These are phyloP conservation scores for Acridotheres tristis DNA, from an alignment of 2,797 vertebrate genomes.

Conservation along the genomic window DNA sequence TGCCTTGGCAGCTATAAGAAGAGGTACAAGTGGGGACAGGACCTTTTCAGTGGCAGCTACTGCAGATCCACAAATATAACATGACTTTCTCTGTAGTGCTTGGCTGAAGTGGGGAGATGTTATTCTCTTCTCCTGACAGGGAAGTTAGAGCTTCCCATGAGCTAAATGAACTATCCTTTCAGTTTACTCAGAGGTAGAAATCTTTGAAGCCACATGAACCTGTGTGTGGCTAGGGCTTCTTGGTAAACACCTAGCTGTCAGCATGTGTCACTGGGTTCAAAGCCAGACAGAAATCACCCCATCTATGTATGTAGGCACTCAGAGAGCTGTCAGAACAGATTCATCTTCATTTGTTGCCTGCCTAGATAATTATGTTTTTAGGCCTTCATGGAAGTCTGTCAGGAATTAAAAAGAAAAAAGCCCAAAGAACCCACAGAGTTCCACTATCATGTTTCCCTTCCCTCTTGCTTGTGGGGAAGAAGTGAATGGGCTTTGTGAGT, in stretches of 20 bases:
- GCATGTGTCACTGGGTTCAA: not conserved
- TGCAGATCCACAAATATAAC: not conserved
- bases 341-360: not conserved
- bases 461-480: not conserved
- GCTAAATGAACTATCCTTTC: not conserved
- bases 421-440: not conserved
- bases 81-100: not conserved
- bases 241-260: not conserved
- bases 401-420: not conserved
- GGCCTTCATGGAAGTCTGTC: not conserved
- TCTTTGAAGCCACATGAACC: not conserved
- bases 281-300: not conserved
- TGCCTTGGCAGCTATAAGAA: not conserved
- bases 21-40: not conserved
- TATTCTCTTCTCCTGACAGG: not conserved
- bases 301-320: not conserved
- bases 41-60: not conserved
- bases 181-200: not conserved
- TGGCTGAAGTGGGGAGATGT: not conserved
- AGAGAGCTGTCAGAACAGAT: not conserved
- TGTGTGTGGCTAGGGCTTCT: not conserved
- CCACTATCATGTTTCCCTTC: not conserved
- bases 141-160: not conserved
- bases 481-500: not conserved
- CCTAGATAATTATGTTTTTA: not conserved